Percentiles rank a stretch among this genome's conserved stretches.
Conservation (phyloP, 2,888 invertebrate genomes). For the Agriopis marginaria region DNA sequence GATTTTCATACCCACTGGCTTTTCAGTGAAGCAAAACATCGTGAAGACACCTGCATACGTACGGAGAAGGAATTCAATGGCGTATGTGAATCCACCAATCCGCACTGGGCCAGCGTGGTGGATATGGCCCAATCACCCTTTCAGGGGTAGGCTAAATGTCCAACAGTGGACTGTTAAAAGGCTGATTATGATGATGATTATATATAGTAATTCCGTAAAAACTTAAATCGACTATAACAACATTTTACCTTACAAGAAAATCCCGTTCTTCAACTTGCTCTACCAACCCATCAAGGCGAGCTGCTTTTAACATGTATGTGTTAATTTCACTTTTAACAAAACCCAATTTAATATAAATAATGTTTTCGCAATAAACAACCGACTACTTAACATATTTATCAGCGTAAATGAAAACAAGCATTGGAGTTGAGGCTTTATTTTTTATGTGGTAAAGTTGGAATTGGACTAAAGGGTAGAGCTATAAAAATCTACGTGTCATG, state of each 20-base stretch:
- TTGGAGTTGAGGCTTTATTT: conserved; percentile 19
- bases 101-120: no score
- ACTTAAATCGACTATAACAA: neutral
- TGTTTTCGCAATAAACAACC: conserved; percentile 35
- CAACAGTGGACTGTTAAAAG: no score
- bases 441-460: conserved; percentile 19
- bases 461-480: conserved; percentile 25
- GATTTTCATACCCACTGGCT: no score
- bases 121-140: no score
- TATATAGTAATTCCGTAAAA: neutral
- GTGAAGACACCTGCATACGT: no score
- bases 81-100: no score
- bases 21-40: no score
- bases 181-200: no score
- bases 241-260: conserved; percentile 13
- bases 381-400: conserved; percentile 28
- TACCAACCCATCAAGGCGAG: conserved; percentile 17
- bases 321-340: conserved; percentile 37
- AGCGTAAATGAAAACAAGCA: conserved; percentile 7
- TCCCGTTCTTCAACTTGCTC: conserved; percentile 15
- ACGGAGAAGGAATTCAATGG: no score
- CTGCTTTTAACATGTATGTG: conserved; percentile 31
- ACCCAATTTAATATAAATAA: conserved; percentile 30
- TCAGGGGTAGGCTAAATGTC: no score
- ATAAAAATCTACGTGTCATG: conserved; percentile 42